Evolutionary conservation across 2,797 vertebrate species (phyloP).

Genomic region (Numenius phaeopus): DNA sequence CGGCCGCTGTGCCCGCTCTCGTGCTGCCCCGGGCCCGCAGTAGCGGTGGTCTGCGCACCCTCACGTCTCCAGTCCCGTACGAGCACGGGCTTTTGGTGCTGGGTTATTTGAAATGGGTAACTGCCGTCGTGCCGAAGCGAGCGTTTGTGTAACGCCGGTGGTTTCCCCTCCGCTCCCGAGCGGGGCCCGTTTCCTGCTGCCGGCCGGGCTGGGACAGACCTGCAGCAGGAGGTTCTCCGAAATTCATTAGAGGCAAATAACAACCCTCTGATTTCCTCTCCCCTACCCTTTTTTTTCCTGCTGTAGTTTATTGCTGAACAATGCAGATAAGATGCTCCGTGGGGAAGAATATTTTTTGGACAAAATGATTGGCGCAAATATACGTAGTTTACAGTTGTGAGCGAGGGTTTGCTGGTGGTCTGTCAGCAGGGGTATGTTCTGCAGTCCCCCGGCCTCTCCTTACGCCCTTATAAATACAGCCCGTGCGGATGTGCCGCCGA

Average conservation of each 20-base stretch:
- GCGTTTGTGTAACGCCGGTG: accelerated
- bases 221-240: not conserved
- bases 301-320: not conserved
- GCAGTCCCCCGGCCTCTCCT: not conserved
- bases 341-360: not conserved
- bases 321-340: not conserved
- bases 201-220: not conserved
- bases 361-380: not conserved
- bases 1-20: not conserved
- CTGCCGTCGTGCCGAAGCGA: accelerated
- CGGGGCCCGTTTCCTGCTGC: not conserved
- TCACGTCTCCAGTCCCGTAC: not conserved
- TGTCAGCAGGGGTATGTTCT: not conserved
- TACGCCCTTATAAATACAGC: not conserved
- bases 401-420: not conserved
- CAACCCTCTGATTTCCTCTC: not conserved
- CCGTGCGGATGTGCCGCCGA: accelerated
- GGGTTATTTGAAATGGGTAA: not conserved
- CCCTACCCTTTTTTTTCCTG: accelerated
- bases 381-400: not conserved
- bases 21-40: accelerated
- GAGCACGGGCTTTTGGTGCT: not conserved
- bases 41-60: accelerated
- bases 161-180: accelerated
- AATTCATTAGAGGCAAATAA: not conserved